Evolutionary conservation across 2,888 invertebrate genomes (phyloP), one percentile per base, ranked within the genome.

Genomic region (Phaonia tiefii): DNA sequence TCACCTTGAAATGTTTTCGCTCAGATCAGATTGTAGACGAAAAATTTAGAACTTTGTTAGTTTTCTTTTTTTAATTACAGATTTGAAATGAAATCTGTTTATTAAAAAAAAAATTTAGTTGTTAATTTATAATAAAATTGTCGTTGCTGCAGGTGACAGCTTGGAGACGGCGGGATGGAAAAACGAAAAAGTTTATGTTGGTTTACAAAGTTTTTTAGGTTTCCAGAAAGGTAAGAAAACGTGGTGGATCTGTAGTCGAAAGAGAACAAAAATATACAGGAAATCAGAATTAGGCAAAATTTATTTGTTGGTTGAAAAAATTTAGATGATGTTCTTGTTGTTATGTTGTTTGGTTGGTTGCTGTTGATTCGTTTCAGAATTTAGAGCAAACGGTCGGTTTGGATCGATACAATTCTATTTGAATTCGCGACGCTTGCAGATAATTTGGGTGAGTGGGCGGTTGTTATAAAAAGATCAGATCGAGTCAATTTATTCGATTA

Each of bases 1-100:
- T 90, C 90, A 90, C 90, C 90, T 90, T 90, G 90, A 90, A 90
- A 90, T 89, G 88, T 89, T 89, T 89, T 89, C 88, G 87, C 86
- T 87, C 70, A 46, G 56, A 69, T 69, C 42, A 37, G 44, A 71
- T 71, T 60, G 37, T 75, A 75, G 75, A 78, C 51, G 70, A 80
- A 60, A 69, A 49, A 54, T 54, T 10, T 63, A 63, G 63, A 63
- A 63, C 39, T 63, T 63, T 63, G 11, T 63, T 84, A 87, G 86
- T 82, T 79, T 74, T 37, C 49, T 76, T 51, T 65, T 56, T 70
- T 66, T 31, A 5, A 31, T 31, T 31, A 67, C 67, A 31, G 63
- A 71, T 42, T 63, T 39, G 42, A 42, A 63, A 63, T 63, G 22
- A 63, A 63, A 63, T 22, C 39, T 63, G 22, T 31, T 31, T 63